Base-by-base conservation (phyloP, 2,888 invertebrate species). In the Leucoma salicis region DNA sequence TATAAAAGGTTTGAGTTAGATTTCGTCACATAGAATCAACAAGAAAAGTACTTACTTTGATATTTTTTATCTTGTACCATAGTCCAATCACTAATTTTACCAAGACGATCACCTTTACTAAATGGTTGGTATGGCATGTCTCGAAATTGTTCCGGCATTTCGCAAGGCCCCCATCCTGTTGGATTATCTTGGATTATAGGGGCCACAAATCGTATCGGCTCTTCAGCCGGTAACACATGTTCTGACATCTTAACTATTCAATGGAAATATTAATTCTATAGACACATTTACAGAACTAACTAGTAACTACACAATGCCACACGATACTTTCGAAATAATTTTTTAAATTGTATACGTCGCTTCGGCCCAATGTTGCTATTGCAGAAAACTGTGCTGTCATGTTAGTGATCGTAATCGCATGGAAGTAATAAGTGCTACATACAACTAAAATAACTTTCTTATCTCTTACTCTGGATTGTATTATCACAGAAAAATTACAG, bases 11-110 rank as follows among this genome's bases (percentile, higher is more conserved):
- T n/a, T n/a, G n/a, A n/a, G n/a, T n/a, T n/a, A n/a, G n/a, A n/a
- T n/a, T n/a, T n/a, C n/a, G n/a, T n/a, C n/a, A n/a, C n/a, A n/a
- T n/a, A n/a, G n/a, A n/a, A n/a, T n/a, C n/a, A n/a, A n/a, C n/a
- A n/a, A n/a, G n/a, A n/a, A n/a, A n/a, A n/a, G 21, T 38, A 91
- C 94, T 92, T 90, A 96, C 96, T 96, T 57, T 95, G 94, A 79
- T 97, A 97, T 87, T 99, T 95, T 66, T 98, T 96, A 74, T 99
- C 98, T 69, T 96, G 96, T 3, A 96, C 95, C 43, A 97, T 96
- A 39, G 98, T 99, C 99, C 99, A 99, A 78, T 99, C 99, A 69
- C 99, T 97, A 66, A 99, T 99, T 92, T 99, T 99, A 63, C 99
- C 99, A 57, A 99, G 92, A 63, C 99, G 94, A 84, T 99, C 99